A percentile compares a stretch with the other conserved stretches of the same genome.
Conservation (phyloP, 2,113 vertebrate genomes). For the Montifringilla adamsi region DNA sequence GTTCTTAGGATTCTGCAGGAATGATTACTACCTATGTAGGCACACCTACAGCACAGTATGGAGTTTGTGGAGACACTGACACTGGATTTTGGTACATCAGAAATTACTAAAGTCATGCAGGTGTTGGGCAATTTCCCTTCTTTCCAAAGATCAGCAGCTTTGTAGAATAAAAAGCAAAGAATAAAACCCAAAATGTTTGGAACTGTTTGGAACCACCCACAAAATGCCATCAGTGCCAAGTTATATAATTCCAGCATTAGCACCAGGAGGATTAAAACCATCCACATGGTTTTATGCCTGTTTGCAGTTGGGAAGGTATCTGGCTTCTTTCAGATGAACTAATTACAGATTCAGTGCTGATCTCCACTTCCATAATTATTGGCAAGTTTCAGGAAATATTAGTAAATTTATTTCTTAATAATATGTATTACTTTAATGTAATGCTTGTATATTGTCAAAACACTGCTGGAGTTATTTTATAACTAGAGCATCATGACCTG, state of each 20-base stretch:
- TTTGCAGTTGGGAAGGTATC: not conserved
- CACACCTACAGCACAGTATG: accelerated
- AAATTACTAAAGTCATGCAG: not conserved
- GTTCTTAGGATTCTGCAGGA: not conserved
- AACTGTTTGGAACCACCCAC: not conserved
- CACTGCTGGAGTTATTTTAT: not conserved
- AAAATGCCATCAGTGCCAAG: not conserved
- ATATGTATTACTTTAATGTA: not conserved
- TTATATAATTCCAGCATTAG: not conserved
- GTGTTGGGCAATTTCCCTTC: not conserved
- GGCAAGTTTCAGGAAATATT: not conserved
- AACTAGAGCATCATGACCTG: not conserved
- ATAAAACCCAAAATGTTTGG: not conserved
- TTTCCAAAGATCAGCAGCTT: not conserved
- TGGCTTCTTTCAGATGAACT: not conserved
- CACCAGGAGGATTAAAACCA: not conserved
- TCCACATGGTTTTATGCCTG: not conserved
- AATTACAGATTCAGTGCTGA: not conserved
- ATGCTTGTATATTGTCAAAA: not conserved
- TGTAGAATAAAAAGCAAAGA: not conserved
- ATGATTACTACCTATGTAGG: not conserved
- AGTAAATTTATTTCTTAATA: not conserved
- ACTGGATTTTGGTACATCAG: not conserved
- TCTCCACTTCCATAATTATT: not conserved
- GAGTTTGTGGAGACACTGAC: not conserved